Evolutionary conservation across 2,113 vertebrate species (phyloP).

Genomic region (Ameiurus melas): DNA sequence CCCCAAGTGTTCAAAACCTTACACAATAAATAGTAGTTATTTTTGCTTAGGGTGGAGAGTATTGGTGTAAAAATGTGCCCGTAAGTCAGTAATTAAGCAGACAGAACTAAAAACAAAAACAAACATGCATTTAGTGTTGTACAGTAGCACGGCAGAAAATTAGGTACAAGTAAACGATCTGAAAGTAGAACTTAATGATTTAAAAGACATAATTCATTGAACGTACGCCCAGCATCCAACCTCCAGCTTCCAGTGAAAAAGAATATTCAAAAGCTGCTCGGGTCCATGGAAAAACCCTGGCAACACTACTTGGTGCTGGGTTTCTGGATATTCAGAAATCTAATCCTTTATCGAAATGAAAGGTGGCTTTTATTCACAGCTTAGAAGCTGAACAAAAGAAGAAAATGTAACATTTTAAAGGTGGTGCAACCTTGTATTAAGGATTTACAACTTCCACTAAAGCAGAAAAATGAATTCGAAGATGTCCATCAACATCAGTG

Average conservation of each 20-base stretch:
- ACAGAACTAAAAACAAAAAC: not conserved
- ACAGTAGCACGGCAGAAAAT: not conserved
- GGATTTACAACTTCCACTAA: not conserved
- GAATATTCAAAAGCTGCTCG: not conserved
- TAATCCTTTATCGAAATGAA: slow-evolving; percentile 5
- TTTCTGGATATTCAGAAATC: slow-evolving; percentile 19
- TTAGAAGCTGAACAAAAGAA: not conserved
- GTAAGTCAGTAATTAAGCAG: not conserved
- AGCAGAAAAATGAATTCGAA: not conserved
- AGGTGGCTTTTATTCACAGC: not conserved
- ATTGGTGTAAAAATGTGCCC: not conserved
- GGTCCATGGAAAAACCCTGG: not conserved
- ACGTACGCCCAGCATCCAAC: not conserved
- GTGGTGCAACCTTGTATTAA: not conserved
- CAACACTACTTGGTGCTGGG: not conserved
- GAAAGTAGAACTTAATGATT: not conserved
- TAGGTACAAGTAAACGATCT: not conserved
- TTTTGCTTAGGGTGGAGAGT: not conserved
- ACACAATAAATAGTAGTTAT: not conserved
- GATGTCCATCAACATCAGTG: not conserved
- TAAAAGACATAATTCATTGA: not conserved
- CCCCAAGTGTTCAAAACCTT: not conserved
- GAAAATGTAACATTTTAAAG: not conserved
- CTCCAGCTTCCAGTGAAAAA: not conserved
- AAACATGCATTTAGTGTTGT: not conserved